Evolutionary conservation across 2,113 vertebrate species (phyloP).

Genomic region (Paralichthys olivaceus): DNA sequence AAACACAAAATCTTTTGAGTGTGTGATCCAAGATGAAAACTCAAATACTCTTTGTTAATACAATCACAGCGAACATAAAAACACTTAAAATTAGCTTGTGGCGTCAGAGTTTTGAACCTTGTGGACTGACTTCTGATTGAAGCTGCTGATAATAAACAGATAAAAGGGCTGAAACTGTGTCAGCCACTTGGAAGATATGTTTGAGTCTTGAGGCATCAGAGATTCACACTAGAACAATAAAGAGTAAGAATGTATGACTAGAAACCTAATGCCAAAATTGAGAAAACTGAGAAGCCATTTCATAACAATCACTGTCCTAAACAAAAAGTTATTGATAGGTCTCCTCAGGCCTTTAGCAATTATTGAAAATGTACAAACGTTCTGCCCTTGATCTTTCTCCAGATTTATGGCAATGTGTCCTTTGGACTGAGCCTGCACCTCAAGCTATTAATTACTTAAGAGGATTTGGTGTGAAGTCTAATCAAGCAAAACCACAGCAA

Average conservation of each 20-base stretch:
- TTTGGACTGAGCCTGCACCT: constrained; percentile 30
- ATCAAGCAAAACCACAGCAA: constrained; percentile 50
- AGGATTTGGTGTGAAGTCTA: constrained; percentile 56
- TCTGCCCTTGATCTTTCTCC: not conserved
- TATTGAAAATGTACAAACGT: not conserved
- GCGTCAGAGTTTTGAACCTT: constrained; percentile 22
- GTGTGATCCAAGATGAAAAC: not conserved
- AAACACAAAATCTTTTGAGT: not conserved
- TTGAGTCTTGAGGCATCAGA: constrained; percentile 23
- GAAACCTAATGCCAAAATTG: constrained; percentile 31
- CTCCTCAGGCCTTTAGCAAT: not conserved
- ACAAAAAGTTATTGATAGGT: constrained; percentile 11
- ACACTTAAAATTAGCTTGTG: not conserved
- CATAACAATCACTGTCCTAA: constrained; percentile 32
- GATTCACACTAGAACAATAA: constrained; percentile 25
- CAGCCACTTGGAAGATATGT: not conserved
- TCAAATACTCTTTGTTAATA: not conserved
- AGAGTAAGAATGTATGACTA: constrained; percentile 19
- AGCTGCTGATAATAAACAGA: not conserved
- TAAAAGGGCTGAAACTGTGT: constrained; percentile 21
- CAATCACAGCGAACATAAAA: not conserved
- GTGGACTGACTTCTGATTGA: constrained; percentile 14
- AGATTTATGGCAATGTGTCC: constrained; percentile 28
- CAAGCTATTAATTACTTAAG: constrained; percentile 61
- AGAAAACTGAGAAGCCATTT: constrained; percentile 28